Evolutionary conservation across 2,888 invertebrate genomes (phyloP), one percentile per base, ranked within the genome.

Genomic region (Asteroscopus sphinx): DNA sequence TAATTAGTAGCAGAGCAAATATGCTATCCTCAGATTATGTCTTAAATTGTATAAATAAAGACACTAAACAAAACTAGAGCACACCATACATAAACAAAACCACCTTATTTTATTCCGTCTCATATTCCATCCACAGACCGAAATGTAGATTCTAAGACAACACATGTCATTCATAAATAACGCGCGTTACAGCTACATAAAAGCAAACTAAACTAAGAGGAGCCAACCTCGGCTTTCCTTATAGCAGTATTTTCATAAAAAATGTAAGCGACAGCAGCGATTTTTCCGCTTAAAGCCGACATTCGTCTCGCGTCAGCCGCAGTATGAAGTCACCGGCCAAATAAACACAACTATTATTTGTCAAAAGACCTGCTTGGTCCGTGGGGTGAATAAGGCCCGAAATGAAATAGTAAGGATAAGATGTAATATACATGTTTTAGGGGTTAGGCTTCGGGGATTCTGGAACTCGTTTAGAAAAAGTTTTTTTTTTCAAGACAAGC

Each of bases 291-390:
- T 71, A 70, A 76, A 70, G 69, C 82, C 61, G 55, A 69, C 79
- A 89, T 90, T 76, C 79, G 76, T 90, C 88, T 85, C 68, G 68
- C 79, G 81, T 80, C 82, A 79, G 61, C 57, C 68, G 54, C 72
- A 60, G 74, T 74, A 85, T 86, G 80, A 84, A 88, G 83, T 85
- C 83, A 73, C 64, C 44, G 73, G 73, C 68, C 79, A 78, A 81
- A 82, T 82, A 79, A 82, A 82, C 83, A 83, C 70, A 73, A 76
- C 77, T 75, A 66, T 69, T 77, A 83, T 82, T 84, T 70, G 68
- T 86, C 76, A 79, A 73, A 68, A 61, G 70, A 57, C 51, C 56
- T 57, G 46, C 60, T 62, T 57, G 41, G 32, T 45, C 25, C 56
- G 48, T 58, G 61, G 39, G 30, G 12, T 49, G 53, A 51, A 59